These are phyloP conservation scores for Zaprionus tsacasi DNA, from an alignment of 1,140 invertebrate species.

Conservation along the genomic window DNA sequence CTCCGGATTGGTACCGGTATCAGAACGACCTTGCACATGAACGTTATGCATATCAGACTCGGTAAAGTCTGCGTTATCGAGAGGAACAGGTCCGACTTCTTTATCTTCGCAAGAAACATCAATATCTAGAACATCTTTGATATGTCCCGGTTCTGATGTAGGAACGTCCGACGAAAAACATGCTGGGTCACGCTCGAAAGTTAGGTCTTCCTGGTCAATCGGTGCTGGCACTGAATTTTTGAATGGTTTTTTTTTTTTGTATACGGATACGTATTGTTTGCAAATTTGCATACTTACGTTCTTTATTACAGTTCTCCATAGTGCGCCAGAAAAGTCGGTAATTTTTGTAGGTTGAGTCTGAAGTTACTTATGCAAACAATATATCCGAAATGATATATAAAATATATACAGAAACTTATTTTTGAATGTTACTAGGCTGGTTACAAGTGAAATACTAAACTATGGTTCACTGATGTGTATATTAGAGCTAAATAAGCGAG, in stretches of 20 bases:
- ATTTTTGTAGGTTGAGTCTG: background rate
- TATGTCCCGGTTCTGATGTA: background rate
- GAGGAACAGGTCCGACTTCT: background rate
- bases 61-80: background rate
- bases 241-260: background rate
- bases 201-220: background rate
- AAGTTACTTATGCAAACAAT: background rate
- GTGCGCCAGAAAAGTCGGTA: background rate
- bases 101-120: background rate
- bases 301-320: background rate
- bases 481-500: background rate
- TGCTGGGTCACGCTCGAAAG: background rate
- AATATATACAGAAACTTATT: conserved; percentile 4
- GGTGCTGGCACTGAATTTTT: background rate
- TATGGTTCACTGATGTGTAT: background rate
- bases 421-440: background rate
- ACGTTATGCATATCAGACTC: background rate
- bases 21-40: background rate
- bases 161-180: background rate
- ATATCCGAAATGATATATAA: background rate
- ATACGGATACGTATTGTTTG: background rate
- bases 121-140: background rate
- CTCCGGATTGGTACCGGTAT: background rate
- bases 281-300: background rate
- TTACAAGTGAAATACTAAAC: background rate